Base-by-base conservation (phyloP, 2,797 vertebrate species). In the Parambassis ranga region DNA sequence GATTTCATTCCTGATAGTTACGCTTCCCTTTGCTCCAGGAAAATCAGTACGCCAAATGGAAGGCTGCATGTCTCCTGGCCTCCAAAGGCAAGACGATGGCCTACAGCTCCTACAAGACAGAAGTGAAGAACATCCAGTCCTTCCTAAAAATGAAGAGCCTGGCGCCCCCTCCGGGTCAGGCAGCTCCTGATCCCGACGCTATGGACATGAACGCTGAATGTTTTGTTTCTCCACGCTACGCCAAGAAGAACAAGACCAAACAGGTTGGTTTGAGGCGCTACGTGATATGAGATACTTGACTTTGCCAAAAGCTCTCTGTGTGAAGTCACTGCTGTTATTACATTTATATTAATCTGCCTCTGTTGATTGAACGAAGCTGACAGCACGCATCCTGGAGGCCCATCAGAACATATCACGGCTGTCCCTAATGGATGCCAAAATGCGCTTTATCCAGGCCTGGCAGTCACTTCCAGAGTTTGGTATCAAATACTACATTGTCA, bases 81-180 rank as follows among this genome's bases (percentile, higher is more conserved):
- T 98, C 97, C 0, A 99, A 98, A 85, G 97, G 97, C 32, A 99
- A 96, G 83, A 98, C 96, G 0, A 99, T 99, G 98, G 98, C 98
- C 0, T 98, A 99, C 73, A 98, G 98, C 86, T 98, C 98, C 15
- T 99, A 98, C 62, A 94, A 93, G 69, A 92, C 94, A 0, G 98
- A 99, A 77, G 96, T 99, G 42, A 93, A 90, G 14, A 98, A 93
- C 83, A 98, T 99, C 77, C 95, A 96, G 74, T 95, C 97, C 0
- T 99, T 99, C 79, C 87, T 99, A 32, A 93, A 93, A 85, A 96
- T 99, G 96, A 99, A 99, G 89, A 96, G 94, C 86, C 85, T 96
- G 80, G 95, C 93, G 16, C 91, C 92, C 11, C 88, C 92, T 36
- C 77, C 91, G 79, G 87, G 94, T 16, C 94, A 94, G 22, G 67